These are phyloP conservation scores for Periophthalmodon schlosseri DNA, from an alignment of 2,113 vertebrate genomes.

Conservation along the genomic window DNA sequence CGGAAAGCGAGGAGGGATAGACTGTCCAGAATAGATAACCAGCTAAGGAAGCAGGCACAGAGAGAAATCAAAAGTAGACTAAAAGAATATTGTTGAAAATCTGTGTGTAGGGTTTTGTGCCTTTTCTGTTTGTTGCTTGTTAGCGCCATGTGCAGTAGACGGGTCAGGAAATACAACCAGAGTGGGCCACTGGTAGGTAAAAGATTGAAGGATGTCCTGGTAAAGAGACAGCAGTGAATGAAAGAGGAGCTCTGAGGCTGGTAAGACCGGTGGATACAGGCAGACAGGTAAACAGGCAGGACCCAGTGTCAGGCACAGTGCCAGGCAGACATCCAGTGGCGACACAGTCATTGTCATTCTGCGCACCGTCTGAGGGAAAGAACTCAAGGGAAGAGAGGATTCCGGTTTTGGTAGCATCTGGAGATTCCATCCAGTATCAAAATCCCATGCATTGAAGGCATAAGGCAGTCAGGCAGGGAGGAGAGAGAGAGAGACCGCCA, in stretches of 20 bases:
- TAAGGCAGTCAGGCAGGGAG: conserved; percentile 13
- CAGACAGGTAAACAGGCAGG: conserved; percentile 30
- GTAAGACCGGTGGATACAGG: conserved; percentile 28
- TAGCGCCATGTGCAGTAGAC: conserved; percentile 45
- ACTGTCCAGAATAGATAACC: conserved; percentile 69
- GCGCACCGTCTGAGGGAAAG: conserved; percentile 36
- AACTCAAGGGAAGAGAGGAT: conserved; percentile 34
- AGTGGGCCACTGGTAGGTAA: conserved; percentile 47
- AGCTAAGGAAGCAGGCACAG: conserved; percentile 44
- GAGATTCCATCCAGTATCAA: conserved; percentile 38
- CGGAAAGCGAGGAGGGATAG: conserved; percentile 61
- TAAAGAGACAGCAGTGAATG: conserved; percentile 47
- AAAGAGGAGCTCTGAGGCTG: conserved; percentile 46
- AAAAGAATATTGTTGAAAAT: conserved; percentile 31
- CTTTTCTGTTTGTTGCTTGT: conserved; percentile 35
- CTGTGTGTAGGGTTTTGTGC: conserved; percentile 33
- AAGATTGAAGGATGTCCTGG: conserved; percentile 40
- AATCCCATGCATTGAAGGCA: conserved; percentile 33
- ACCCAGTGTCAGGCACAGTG: conserved; percentile 59
- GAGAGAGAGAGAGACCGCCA: conserved; percentile 32
- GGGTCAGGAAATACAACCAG: conserved; percentile 51
- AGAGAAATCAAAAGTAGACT: conserved; percentile 13
- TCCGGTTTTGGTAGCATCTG: conserved; percentile 39
- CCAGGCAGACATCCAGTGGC: conserved; percentile 50
- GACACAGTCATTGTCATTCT: conserved; percentile 67